Percentiles rank a stretch among this genome's conserved stretches.
Conservation (phyloP, 2,888 invertebrate genomes). For the Epinotia nisella region DNA sequence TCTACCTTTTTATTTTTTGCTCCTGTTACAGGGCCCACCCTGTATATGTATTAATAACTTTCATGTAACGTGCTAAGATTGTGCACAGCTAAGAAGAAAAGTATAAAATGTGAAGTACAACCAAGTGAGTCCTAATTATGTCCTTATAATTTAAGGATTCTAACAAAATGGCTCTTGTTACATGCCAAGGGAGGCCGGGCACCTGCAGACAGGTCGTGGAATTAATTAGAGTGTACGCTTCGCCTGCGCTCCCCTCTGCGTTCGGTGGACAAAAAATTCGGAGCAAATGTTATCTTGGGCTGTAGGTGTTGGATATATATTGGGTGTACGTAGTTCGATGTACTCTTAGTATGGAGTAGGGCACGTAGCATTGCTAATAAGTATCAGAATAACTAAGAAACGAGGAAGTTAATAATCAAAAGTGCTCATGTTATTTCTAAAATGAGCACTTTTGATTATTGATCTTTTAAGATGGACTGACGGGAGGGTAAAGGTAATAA, state of each 20-base stretch:
- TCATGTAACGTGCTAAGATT: neutral
- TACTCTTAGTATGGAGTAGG: too few species aligned
- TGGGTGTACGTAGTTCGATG: too few species aligned
- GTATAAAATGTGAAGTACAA: neutral
- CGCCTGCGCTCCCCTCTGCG: conserved; percentile 7
- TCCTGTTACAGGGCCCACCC: too few species aligned
- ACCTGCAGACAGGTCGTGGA: conserved; percentile 33
- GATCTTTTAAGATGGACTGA: too few species aligned
- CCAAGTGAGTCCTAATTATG: conserved; percentile 18
- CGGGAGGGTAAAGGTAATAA: too few species aligned
- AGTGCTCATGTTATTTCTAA: too few species aligned
- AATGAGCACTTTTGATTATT: too few species aligned
- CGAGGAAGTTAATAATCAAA: too few species aligned
- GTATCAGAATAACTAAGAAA: too few species aligned
- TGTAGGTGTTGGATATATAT: neutral
- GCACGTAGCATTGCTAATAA: too few species aligned
- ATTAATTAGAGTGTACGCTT: conserved; percentile 31
- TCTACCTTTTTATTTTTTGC: too few species aligned
- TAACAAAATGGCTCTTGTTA: conserved; percentile 32
- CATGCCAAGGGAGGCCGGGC: conserved; percentile 14
- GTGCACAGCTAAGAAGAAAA: conserved; percentile 8
- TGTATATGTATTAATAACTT: too few species aligned
- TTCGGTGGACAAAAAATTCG: conserved; percentile 4
- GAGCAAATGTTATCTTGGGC: neutral
- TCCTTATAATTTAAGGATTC: conserved; percentile 36